Conservation (phyloP, 2,888 invertebrate genomes). For the Pseudeuparius sepicola region DNA sequence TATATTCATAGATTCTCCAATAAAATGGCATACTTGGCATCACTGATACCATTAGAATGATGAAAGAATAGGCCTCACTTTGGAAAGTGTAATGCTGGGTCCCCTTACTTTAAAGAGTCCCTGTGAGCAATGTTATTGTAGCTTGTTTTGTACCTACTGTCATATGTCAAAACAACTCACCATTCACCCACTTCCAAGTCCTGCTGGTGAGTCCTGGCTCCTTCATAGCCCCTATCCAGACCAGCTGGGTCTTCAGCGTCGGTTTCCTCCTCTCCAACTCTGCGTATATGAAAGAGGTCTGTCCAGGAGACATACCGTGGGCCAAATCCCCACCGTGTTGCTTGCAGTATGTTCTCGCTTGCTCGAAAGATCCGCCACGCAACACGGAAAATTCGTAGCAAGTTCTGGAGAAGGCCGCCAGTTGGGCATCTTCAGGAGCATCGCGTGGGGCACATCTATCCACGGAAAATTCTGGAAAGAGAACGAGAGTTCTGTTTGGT, state of each 20-base stretch:
- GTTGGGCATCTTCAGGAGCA: conserved; percentile 66
- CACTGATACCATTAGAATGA: too few species aligned
- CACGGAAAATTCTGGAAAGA: conserved; percentile 69
- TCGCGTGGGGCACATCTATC: conserved; percentile 70
- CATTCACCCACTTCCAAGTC: conserved; percentile 86
- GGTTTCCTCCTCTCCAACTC: conserved; percentile 73
- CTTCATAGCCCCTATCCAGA: conserved; percentile 87
- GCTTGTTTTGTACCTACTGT: too few species aligned
- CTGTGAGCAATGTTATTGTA: too few species aligned
- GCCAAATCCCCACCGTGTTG: conserved; percentile 30
- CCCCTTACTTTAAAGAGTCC: too few species aligned
- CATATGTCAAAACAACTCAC: too few species aligned
- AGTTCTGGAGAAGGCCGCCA: conserved; percentile 74
- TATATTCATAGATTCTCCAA: too few species aligned
- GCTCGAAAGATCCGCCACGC: conserved; percentile 72
- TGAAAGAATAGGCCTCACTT: too few species aligned
- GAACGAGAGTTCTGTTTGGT: too few species aligned
- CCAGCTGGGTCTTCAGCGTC: conserved; percentile 71
- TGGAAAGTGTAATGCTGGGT: too few species aligned
- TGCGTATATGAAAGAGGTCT: conserved; percentile 59
- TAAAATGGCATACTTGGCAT: too few species aligned
- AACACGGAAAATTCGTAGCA: conserved; percentile 84
- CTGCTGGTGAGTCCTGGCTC: conserved; percentile 74
- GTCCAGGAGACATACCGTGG: conserved; percentile 39
- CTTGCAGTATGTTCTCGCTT: conserved; percentile 64